A percentile compares a stretch with the other conserved stretches of the same genome.
Conservation (phyloP, 2,113 vertebrate genomes). For the Prinia subflava region DNA sequence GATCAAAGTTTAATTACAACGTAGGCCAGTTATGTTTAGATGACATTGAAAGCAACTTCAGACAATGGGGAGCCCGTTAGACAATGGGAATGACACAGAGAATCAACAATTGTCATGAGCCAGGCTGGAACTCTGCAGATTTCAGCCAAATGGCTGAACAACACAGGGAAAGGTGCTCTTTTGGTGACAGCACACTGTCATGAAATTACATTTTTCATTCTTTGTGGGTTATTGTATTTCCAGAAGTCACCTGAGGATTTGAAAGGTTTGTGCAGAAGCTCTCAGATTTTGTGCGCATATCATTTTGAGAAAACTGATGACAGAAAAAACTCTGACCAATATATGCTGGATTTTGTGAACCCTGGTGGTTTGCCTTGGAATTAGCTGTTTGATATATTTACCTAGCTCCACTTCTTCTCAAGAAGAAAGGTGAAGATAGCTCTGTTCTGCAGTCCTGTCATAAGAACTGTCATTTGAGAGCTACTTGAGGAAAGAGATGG, state of each 20-base stretch:
- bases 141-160: not conserved
- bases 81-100: not conserved
- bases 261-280: not conserved
- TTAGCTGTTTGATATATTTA: not conserved
- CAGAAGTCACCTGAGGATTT: not conserved
- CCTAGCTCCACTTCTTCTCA: not conserved
- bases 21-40: not conserved
- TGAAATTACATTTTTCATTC: not conserved
- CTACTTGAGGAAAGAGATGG: not conserved
- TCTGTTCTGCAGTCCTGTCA: not conserved
- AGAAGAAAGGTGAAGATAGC: not conserved
- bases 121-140: not conserved
- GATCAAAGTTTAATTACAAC: conserved; percentile 49
- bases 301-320: not conserved
- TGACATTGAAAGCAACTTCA: conserved; percentile 4
- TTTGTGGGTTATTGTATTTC: not conserved
- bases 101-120: not conserved
- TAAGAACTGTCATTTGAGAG: not conserved
- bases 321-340: not conserved
- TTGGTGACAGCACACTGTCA: not conserved
- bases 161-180: not conserved
- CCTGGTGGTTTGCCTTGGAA: not conserved
- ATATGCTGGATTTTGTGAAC: not conserved
- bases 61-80: not conserved
- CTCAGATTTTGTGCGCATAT: not conserved